These are phyloP conservation scores for Dendrocopos noguchii DNA, from an alignment of 2,113 vertebrate species.

Conservation along the genomic window DNA sequence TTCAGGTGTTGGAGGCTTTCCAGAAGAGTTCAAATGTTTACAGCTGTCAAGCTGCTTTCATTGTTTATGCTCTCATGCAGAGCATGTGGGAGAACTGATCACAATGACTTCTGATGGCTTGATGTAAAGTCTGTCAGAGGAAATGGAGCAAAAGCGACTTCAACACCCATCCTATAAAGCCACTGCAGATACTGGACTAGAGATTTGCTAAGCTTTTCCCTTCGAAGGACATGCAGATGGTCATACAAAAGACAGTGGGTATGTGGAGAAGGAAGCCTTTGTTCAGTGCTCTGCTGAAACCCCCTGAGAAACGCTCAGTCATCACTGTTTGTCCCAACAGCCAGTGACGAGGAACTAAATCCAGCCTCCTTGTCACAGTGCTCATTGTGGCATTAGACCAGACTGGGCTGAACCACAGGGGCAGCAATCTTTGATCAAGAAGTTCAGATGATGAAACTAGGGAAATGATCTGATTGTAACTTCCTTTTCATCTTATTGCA, in stretches of 20 bases:
- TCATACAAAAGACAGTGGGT: background rate
- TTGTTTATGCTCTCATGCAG: background rate
- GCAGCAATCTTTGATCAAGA: background rate
- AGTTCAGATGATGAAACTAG: background rate
- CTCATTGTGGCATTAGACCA: background rate
- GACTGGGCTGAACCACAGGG: background rate
- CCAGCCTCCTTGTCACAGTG: slow-evolving; percentile 1
- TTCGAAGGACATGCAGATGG: background rate
- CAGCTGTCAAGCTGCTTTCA: background rate
- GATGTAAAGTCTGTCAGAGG: background rate
- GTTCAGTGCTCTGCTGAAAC: background rate
- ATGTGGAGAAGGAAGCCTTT: background rate
- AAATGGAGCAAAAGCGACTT: background rate
- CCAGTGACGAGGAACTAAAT: background rate
- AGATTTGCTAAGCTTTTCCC: background rate
- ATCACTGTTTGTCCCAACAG: background rate
- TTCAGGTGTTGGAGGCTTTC: background rate
- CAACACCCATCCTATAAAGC: background rate
- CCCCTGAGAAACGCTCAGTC: background rate
- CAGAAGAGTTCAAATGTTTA: background rate
- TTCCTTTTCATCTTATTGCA: background rate
- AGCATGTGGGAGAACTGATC: background rate
- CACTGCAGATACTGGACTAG: background rate
- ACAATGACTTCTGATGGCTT: background rate
- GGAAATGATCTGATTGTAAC: background rate